Percentiles rank a stretch among this genome's conserved stretches.
These are phyloP conservation scores for Hirtodrosophila histrioides DNA, from an alignment of 2,888 invertebrate genomes.

Conservation along the genomic window DNA sequence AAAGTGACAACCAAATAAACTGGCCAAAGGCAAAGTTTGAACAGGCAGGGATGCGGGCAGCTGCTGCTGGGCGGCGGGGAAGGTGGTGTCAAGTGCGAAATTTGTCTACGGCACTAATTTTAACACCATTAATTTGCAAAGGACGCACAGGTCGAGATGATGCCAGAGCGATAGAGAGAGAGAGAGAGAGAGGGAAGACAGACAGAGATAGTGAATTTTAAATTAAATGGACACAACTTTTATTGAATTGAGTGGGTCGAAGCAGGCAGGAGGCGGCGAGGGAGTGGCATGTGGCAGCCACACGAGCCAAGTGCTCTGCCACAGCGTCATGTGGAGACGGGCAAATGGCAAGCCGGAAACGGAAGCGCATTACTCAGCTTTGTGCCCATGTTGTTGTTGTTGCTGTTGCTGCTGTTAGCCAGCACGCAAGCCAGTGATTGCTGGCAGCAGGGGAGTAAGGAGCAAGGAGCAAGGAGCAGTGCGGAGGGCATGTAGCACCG, in stretches of 20 bases:
- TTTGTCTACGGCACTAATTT: slow-evolving; percentile 67
- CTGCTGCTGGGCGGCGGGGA: neutral
- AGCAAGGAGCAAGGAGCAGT: neutral
- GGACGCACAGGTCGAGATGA: slow-evolving; percentile 23
- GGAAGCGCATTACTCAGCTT: slow-evolving; percentile 72
- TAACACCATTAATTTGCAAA: slow-evolving; percentile 72
- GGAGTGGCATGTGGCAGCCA: slow-evolving; percentile 1
- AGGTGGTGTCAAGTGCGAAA: slow-evolving; percentile 24
- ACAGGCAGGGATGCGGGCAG: slow-evolving; percentile 11
- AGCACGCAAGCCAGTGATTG: slow-evolving; percentile 60
- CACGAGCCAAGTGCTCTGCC: slow-evolving; percentile 15
- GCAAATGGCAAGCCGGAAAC: slow-evolving; percentile 53
- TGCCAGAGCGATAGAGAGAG: neutral
- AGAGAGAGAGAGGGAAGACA: neutral
- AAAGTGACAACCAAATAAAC: slow-evolving; percentile 77
- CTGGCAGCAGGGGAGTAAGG: neutral
- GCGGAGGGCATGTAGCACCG: neutral
- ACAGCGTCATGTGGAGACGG: slow-evolving; percentile 26
- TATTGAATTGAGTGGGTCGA: slow-evolving; percentile 73
- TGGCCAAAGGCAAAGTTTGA: slow-evolving; percentile 57
- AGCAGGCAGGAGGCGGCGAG: neutral
- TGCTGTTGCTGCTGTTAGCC: slow-evolving; percentile 40
- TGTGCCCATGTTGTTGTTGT: slow-evolving; percentile 6
- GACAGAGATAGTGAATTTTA: slow-evolving; percentile 62
- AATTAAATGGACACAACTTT: slow-evolving; percentile 81